Conservation (phyloP, 2,888 invertebrate genomes). For the Amitus sp. region DNA sequence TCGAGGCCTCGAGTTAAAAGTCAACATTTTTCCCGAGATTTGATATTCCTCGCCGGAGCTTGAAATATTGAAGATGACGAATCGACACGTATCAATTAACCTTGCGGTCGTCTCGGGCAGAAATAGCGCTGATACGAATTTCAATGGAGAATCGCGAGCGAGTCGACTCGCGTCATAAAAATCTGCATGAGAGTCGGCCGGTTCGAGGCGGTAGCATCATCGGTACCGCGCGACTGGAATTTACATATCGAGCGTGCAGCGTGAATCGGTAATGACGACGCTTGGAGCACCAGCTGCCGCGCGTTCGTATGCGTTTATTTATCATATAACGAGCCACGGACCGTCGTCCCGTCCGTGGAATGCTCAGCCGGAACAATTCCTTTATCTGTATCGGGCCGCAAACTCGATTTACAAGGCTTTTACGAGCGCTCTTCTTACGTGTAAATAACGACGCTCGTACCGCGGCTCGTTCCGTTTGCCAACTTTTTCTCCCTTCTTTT, state of each 20-base stretch:
- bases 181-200: constrained; percentile 17
- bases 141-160: background rate
- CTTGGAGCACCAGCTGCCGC: constrained; percentile 12
- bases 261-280: constrained; percentile 30
- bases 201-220: constrained; percentile 22
- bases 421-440: background rate
- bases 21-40: too few relatives aligned
- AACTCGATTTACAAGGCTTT: background rate
- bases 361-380: constrained; percentile 19
- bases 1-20: constrained; percentile 41
- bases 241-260: constrained; percentile 30
- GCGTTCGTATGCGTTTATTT: constrained; percentile 20
- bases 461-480: too few relatives aligned
- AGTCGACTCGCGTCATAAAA: constrained; percentile 13
- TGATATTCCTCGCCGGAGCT: background rate
- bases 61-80: background rate
- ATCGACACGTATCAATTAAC: background rate
- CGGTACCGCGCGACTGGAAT: constrained; percentile 28
- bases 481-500: too few relatives aligned
- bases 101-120: background rate
- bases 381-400: constrained; percentile 6
- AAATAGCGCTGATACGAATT: background rate
- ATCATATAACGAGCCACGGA: constrained; percentile 7
- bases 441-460: too few relatives aligned
- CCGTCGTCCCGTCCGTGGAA: constrained; percentile 14